Base-by-base conservation (phyloP, 2,113 vertebrate genomes). In the Panthera uncia region DNA sequence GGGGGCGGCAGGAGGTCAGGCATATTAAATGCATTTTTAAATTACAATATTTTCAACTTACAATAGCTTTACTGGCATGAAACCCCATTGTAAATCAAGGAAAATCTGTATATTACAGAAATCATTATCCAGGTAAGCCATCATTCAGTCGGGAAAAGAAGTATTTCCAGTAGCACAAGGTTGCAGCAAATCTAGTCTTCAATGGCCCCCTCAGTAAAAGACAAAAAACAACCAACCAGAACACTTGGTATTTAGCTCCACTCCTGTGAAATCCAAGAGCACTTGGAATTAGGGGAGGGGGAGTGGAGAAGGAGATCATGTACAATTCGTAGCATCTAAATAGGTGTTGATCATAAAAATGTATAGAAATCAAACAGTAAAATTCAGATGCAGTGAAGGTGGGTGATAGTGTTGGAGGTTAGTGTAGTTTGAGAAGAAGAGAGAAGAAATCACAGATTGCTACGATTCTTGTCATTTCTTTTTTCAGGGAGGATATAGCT, bases 121-220 rank as follows among this genome's bases (percentile, higher is more conserved):
- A 48, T 74, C 27, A 0, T 10, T 5, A 18, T 23, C 23, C 61
- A 16, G 15, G 16, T 16, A 21, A 55, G 45, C 31, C 23, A 55
- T 12, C n/a, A 4, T 19, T 86, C 27, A 14, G 2, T 2, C 7
- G 1, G 4, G 4, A 4, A 18, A 27, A 81, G 15, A 19, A 29
- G 4, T 19, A 29, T 69, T 80, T 85, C 45, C n/a, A 21, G 41
- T 41, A n/a, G 16, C 29, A 7, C 61, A 78, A 33, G 13, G 5
- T 36, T 45, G 27, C 41, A 45, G 52, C 25, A 80, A 61, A 61
- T 13, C 25, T 61, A 3, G 12, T 14, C 21, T 50, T 61, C 2
- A 1, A 38, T 19, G 14, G 9, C 6, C 7, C 1, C 25, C 36
- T n/a, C 27, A 80, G 73, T 63, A 71, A 86, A 86, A 63, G 23